Conservation (phyloP, 2,113 vertebrate species). For the Trochalopteron elliotii region DNA sequence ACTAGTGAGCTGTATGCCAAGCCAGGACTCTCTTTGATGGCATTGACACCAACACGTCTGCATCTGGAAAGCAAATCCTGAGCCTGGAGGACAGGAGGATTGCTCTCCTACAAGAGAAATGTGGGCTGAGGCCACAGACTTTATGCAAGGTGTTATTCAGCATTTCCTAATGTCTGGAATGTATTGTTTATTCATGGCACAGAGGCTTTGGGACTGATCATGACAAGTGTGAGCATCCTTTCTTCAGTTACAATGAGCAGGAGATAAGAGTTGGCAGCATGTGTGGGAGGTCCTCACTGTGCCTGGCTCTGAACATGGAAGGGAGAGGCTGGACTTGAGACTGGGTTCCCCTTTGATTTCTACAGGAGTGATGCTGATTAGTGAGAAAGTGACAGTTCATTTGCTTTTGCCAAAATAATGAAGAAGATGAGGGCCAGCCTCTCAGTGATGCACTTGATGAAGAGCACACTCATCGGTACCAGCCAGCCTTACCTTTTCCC, state of each 20-base stretch:
- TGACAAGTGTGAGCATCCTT: not conserved
- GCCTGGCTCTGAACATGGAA: not conserved
- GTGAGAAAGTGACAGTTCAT: not conserved
- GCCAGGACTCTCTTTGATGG: slow-evolving; percentile 6
- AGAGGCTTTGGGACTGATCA: not conserved
- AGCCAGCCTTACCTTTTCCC: slow-evolving; percentile 54
- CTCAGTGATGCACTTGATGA: not conserved
- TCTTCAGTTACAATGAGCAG: accelerated
- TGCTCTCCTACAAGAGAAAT: not conserved
- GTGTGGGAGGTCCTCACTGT: not conserved
- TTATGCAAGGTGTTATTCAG: not conserved
- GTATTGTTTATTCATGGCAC: not conserved
- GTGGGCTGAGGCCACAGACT: not conserved
- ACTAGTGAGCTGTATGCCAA: not conserved
- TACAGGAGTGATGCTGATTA: not conserved
- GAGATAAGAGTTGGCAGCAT: not conserved
- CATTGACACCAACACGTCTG: not conserved
- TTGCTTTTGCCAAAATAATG: slow-evolving; percentile 21
- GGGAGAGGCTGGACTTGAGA: not conserved
- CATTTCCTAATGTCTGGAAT: not conserved
- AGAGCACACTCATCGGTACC: slow-evolving; percentile 3
- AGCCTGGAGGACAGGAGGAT: not conserved
- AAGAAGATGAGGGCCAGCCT: slow-evolving; percentile 5
- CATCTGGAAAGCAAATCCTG: not conserved
- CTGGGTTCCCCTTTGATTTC: slow-evolving; percentile 2